Evolutionary conservation across 2,113 vertebrate species (phyloP), one percentile per base, ranked within the genome.

Genomic region (Pangasianodon gigas): DNA sequence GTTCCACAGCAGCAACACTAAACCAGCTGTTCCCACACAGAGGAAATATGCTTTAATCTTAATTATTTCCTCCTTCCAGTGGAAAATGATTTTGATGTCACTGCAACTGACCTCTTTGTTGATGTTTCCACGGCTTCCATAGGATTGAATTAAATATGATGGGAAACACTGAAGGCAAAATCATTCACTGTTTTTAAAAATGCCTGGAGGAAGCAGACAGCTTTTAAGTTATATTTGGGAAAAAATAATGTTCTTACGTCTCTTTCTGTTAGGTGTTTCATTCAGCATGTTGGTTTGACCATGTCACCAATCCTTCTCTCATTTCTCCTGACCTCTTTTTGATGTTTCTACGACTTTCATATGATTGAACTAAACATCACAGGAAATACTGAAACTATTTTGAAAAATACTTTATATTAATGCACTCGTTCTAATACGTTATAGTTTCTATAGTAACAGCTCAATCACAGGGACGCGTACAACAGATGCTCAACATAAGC

Each of bases 31-130:
- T 85, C 69, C 44, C 67, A 37, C 71, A 87, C 41, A 88, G n/a
- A 87, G 75, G 80, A 91, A 90, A 89, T 89, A 85, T 80, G 54
- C 82, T 62, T 74, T 74, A 37, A 52, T 67, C 81, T 87, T 54
- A 84, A 85, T 92, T 65, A 48, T 85, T 88, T 91, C 69, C 88
- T 32, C 21, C 67, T 79, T 82, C 60, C 90, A 89, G 48, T 75
- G 54, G 69, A 74, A 90, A 88, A 56, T 69, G 82, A 74, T 87
- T 88, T 82, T 41, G 52, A 51, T 67, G 62, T 86, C 51, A 51
- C 37, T 79, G 44, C 48, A 90, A 41, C 62, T 77, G 37, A 54
- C 58, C 81, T 67, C 29, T 41, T n/a, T 26, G 65, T 90, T 89
- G 48, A 84, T 88, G 85, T 89, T 89, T 91, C 82, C 51, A 77